Evolutionary conservation across 2,888 invertebrate species (phyloP), one percentile per base, ranked within the genome.

Genomic region (Blera fallax): DNA sequence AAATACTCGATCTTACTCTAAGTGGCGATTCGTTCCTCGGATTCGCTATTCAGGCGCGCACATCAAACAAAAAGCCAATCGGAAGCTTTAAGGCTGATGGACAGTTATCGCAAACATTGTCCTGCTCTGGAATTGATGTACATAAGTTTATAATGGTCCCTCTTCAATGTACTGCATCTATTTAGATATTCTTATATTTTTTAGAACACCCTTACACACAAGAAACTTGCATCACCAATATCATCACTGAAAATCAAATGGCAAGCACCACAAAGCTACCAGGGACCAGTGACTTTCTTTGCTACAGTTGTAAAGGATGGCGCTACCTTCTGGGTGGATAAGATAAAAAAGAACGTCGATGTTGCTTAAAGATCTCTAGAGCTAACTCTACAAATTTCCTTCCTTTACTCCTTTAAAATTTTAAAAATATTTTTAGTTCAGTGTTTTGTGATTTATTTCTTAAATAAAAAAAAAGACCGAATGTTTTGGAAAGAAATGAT

Each of bases 121-220:
- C 88, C 14, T 92, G 92, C 76, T 89, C 89, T 0, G 89, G 88
- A 37, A 70, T 88, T 5, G 88, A 89, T 79, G 91, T 91, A n/a
- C n/a, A n/a, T n/a, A 87, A 88, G 89, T 87, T n/a, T 32, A 40
- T 24, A 2, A n/a, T n/a, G 1, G 11, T 0, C 0, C 16, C 1
- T n/a, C 2, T 10, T 10, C 2, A 34, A 10, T 34, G 21, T 29
- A 48, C 62, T 11, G 32, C 11, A 54, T 21, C 6, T 32, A n/a
- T 43, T 6, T 8, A n/a, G 7, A 24, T 52, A 24, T 34, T 48
- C 0, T 43, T 43, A 60, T 82, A 70, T 87, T 72, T 34, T 82
- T 34, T 90, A 96, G 95, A 95, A 94, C 89, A 94, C 95, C 0
- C 93, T 95, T 24, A 96, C 96, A 2, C 96, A 96, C 91, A 94